A percentile compares a stretch with the other conserved stretches of the same genome.
phyloP scores from a whole-genome alignment of 2,797 vertebrate species.

The Bradypus variegatus region DNA sequence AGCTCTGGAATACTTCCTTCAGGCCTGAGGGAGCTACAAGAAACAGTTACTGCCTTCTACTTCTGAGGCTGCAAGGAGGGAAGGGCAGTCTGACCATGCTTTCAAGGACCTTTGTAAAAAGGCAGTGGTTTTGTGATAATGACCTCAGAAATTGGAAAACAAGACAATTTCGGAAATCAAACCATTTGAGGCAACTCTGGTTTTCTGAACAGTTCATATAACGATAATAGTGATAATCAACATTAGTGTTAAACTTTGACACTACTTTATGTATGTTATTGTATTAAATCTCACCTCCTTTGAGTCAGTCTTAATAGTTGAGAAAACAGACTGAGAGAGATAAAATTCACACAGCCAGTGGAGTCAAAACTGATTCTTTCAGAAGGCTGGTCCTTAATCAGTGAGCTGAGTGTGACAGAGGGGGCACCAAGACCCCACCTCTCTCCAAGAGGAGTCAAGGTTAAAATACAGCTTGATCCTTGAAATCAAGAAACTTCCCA shows the following conservation, averaged over 20 bases:
- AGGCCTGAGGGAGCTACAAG: background rate
- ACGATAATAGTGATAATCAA: background rate
- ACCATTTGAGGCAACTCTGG: background rate
- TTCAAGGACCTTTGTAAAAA: constrained; percentile 5
- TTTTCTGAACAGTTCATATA: background rate
- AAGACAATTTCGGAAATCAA: background rate
- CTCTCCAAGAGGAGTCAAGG: constrained; percentile 26
- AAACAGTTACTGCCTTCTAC: background rate
- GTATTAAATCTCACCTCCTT: background rate
- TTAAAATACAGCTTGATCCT: constrained; percentile 42
- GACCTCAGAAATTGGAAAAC: constrained; percentile 25
- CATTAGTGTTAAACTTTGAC: background rate
- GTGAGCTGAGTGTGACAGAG: background rate
- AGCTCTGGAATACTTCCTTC: background rate
- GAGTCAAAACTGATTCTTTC: background rate
- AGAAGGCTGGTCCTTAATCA: background rate
- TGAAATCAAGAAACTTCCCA: constrained; percentile 26
- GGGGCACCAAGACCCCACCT: background rate
- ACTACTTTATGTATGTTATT: background rate
- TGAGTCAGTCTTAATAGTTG: background rate
- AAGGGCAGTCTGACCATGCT: background rate
- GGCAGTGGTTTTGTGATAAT: background rate
- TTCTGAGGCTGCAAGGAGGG: background rate
- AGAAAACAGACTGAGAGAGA: background rate
- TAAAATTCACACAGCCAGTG: background rate